Evolutionary conservation across 2,113 vertebrate species (phyloP).

Genomic region (Phrynosoma platyrhinos): DNA sequence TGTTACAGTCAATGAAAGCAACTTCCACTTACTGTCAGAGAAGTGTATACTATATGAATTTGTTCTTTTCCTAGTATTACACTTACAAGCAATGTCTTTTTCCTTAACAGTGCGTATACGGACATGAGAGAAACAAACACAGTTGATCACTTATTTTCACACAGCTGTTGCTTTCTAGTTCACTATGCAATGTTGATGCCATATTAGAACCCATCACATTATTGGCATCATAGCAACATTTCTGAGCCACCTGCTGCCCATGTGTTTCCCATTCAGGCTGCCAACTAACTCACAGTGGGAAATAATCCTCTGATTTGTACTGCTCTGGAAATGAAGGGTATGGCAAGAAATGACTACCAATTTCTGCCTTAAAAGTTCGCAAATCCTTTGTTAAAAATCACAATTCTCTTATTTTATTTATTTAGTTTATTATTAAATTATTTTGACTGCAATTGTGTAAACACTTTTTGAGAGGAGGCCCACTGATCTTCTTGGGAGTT

Average conservation of each 20-base stretch:
- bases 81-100: not conserved
- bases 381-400: not conserved
- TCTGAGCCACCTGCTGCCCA: not conserved
- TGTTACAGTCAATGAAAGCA: too few relatives aligned
- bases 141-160: not conserved
- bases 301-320: not conserved
- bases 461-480: not conserved
- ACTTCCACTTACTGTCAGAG: too few relatives aligned
- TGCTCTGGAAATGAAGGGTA: conserved; percentile 31
- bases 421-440: rapidly evolving
- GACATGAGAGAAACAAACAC: not conserved
- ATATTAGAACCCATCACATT: not conserved
- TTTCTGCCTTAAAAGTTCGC: not conserved
- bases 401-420: too few relatives aligned
- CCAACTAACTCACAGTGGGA: conserved; percentile 18
- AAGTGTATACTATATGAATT: not conserved
- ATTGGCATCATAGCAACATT: not conserved
- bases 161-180: rapidly evolving
- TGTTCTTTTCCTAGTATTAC: not conserved
- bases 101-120: not conserved
- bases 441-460: not conserved
- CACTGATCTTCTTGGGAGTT: not conserved
- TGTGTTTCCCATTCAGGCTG: conserved; percentile 45
- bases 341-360: not conserved
- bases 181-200: conserved; percentile 17